phyloP scores from a whole-genome alignment of 2,113 vertebrate species.

The Anser brachyrhynchus region DNA sequence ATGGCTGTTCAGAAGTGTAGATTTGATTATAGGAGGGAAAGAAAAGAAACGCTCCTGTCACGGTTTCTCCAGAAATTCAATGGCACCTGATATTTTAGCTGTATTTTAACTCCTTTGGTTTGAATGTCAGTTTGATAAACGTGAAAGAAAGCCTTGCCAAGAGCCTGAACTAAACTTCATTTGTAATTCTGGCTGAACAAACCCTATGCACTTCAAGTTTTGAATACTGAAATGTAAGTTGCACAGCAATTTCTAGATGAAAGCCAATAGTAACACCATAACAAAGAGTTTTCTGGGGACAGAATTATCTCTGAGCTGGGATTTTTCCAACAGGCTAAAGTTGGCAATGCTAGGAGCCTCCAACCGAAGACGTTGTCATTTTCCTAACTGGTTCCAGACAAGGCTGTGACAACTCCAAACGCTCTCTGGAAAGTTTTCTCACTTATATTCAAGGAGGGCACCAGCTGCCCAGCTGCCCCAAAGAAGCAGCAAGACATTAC shows the following conservation, averaged over 20 bases:
- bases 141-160: constrained; percentile 58
- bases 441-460: rapidly evolving
- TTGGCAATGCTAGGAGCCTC: constrained; percentile 39
- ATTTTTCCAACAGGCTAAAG: constrained; percentile 29
- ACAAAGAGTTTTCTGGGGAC: constrained; percentile 59
- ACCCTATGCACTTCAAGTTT: constrained; percentile 39
- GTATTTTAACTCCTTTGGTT: constrained; percentile 54
- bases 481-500: background rate
- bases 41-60: constrained; percentile 30
- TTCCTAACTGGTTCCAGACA: constrained; percentile 57
- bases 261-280: constrained; percentile 70
- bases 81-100: constrained; percentile 58
- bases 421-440: background rate
- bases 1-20: constrained; percentile 14
- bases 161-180: constrained; percentile 53
- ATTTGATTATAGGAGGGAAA: constrained; percentile 1
- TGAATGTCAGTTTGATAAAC: constrained; percentile 72
- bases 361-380: constrained; percentile 5
- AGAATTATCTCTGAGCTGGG: constrained; percentile 45
- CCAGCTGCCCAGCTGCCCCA: background rate
- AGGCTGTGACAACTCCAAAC: background rate
- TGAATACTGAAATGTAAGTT: constrained; percentile 64
- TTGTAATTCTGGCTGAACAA: constrained; percentile 69
- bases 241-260: constrained; percentile 45
- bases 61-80: constrained; percentile 11